Conservation (phyloP, 1,140 invertebrate species). For the Manduca sexta region DNA sequence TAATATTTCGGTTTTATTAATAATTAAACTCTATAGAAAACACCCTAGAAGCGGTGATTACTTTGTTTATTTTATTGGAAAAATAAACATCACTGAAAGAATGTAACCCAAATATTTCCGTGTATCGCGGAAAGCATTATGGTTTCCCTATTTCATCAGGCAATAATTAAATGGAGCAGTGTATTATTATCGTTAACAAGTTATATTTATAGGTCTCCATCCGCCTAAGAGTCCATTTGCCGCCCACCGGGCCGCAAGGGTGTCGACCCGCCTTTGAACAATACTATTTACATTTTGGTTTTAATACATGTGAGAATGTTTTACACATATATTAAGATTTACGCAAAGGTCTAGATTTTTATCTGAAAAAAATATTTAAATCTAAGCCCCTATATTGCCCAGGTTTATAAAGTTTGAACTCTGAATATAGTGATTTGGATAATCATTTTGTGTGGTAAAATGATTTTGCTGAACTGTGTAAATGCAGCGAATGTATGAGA, state of each 20-base stretch:
- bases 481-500: too few relatives aligned
- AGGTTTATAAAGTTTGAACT: too few relatives aligned
- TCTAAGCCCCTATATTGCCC: too few relatives aligned
- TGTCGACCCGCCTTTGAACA: constrained; percentile 38
- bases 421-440: too few relatives aligned
- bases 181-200: constrained; percentile 47
- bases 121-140: constrained; percentile 18
- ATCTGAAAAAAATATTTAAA: too few relatives aligned
- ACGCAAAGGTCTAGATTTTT: too few relatives aligned
- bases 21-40: too few relatives aligned
- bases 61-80: not conserved
- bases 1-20: too few relatives aligned
- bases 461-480: too few relatives aligned
- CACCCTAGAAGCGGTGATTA: too few relatives aligned
- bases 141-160: constrained; percentile 36
- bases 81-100: not conserved
- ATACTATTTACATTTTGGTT: constrained; percentile 15
- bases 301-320: constrained; percentile 10
- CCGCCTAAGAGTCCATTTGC: constrained; percentile 48
- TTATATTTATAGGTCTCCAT: constrained; percentile 43
- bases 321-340: too few relatives aligned
- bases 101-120: constrained; percentile 15
- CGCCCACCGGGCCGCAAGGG: constrained; percentile 43
- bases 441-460: too few relatives aligned
- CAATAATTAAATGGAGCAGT: constrained; percentile 51